Percentiles rank a stretch among this genome's conserved stretches.
These are phyloP conservation scores for Tortrix viridana DNA, from an alignment of 2,888 invertebrate species.

Conservation along the genomic window DNA sequence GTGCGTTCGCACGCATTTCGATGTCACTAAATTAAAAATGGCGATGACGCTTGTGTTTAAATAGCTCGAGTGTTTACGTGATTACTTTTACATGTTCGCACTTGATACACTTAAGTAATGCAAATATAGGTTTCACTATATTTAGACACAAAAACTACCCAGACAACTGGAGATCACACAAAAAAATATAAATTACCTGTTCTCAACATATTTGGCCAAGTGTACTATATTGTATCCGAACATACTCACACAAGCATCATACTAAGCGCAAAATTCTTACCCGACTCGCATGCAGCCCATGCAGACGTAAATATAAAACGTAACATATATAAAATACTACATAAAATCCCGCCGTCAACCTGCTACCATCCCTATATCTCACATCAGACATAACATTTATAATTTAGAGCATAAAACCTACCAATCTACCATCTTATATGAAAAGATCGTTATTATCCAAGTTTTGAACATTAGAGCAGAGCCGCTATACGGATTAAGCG, in stretches of 20 bases:
- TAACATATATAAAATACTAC: not conserved
- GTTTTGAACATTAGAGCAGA: slow-evolving; percentile 34
- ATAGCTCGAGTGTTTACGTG: not conserved
- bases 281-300: too few species aligned
- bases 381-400: slow-evolving; percentile 30
- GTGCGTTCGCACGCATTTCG: slow-evolving; percentile 57
- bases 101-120: too few species aligned
- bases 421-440: slow-evolving; percentile 35
- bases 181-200: too few species aligned
- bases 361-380: slow-evolving; percentile 34
- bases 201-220: too few species aligned
- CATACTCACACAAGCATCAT: too few species aligned
- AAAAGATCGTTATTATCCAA: slow-evolving; percentile 34
- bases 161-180: too few species aligned
- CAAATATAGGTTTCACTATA: too few species aligned
- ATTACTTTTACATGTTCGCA: too few species aligned
- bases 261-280: too few species aligned
- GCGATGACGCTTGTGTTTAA: slow-evolving; percentile 23
- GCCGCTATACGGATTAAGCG: slow-evolving; percentile 12
- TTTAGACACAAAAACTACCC: too few species aligned
- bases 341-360: slow-evolving; percentile 11
- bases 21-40: slow-evolving; percentile 47
- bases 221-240: too few species aligned
- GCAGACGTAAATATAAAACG: too few species aligned
- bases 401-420: slow-evolving; percentile 32